A percentile compares a stretch with the other conserved stretches of the same genome.
These are phyloP conservation scores for Tiaroga cobitis DNA, from an alignment of 2,797 vertebrate species.

Conservation along the genomic window DNA sequence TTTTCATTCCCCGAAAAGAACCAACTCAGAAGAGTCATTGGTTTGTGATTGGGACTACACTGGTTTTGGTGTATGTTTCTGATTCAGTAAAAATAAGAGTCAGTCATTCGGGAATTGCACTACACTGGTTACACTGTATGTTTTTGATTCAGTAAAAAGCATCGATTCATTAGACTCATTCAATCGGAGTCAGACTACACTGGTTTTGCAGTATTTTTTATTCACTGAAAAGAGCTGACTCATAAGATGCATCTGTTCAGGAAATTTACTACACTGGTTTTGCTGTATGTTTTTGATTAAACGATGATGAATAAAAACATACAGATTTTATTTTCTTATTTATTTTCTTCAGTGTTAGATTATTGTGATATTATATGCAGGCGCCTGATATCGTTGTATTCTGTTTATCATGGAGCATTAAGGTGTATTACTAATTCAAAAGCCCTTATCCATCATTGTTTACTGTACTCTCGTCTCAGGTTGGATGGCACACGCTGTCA, in stretches of 20 bases:
- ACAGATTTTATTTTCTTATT: too few relatives aligned
- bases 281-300: neutral
- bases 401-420: too few relatives aligned
- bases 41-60: neutral
- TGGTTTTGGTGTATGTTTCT: neutral
- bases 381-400: too few relatives aligned
- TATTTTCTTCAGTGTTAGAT: too few relatives aligned
- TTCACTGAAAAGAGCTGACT: neutral
- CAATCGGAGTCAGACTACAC: neutral
- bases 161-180: neutral
- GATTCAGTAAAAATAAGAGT: neutral
- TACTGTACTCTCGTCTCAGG: neutral
- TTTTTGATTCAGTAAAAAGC: neutral
- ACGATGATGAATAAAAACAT: neutral
- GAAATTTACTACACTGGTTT: neutral
- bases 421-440: too few relatives aligned
- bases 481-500: neutral
- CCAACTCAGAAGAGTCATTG: neutral
- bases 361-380: too few relatives aligned
- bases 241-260: neutral
- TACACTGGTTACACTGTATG: neutral
- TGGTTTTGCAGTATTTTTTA: neutral
- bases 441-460: neutral
- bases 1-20: neutral
- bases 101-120: neutral